Evolutionary conservation across 2,797 vertebrate species (phyloP).

Genomic region (Gastrophryne carolinensis): DNA sequence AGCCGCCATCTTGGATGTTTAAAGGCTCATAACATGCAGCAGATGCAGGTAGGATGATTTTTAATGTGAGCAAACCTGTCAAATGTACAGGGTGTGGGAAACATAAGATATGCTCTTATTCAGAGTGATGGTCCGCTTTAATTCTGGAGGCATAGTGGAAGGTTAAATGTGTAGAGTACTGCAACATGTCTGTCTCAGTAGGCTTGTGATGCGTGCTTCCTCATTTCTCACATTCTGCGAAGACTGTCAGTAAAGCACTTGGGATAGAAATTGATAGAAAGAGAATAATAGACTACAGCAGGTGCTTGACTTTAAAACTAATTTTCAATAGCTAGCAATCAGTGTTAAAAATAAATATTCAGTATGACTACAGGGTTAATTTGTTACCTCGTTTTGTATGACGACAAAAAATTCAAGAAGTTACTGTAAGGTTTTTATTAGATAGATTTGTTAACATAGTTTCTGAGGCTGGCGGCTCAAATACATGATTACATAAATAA

Average conservation of each 20-base stretch:
- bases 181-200: neutral
- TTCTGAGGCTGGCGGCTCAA: neutral
- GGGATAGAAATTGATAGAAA: neutral
- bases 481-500: neutral
- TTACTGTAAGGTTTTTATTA: neutral
- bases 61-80: no score
- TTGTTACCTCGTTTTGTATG: neutral
- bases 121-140: no score
- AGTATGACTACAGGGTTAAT: neutral
- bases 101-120: no score
- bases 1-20: no score
- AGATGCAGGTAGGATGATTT: no score
- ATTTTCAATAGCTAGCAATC: neutral
- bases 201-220: neutral
- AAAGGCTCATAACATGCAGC: no score
- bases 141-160: no score
- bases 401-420: neutral
- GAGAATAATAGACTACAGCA: neutral
- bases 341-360: no score
- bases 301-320: neutral
- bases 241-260: conserved; percentile 1
- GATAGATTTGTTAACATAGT: conserved; percentile 14
- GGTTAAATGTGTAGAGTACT: no score
- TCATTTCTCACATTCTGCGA: neutral
- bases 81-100: no score